phyloP scores from a whole-genome alignment of 2,113 vertebrate genomes.

The Gnathonemus echidnorhynchus region DNA sequence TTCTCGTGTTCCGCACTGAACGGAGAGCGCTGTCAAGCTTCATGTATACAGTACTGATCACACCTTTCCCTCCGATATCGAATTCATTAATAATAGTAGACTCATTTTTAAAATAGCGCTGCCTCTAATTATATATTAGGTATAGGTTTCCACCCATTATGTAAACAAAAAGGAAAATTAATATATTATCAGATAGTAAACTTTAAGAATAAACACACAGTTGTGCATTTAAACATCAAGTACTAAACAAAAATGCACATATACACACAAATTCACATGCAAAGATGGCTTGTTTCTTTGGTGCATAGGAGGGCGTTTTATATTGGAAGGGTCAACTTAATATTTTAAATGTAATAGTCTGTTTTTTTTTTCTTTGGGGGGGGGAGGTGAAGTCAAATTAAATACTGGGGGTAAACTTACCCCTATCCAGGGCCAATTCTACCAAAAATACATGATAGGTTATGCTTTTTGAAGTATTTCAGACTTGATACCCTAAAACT shows the following conservation, averaged over 20 bases:
- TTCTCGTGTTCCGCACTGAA: not conserved
- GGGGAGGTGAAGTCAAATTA: not conserved
- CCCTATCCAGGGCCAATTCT: not conserved
- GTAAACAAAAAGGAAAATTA: not conserved
- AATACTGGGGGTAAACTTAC: not conserved
- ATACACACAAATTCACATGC: not conserved
- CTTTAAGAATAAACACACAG: not conserved
- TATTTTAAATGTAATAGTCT: not conserved
- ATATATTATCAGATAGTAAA: not conserved
- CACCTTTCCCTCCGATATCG: not conserved
- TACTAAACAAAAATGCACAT: not conserved
- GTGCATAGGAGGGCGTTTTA: not conserved
- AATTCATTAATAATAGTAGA: not conserved
- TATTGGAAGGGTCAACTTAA: not conserved
- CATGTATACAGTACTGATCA: not conserved
- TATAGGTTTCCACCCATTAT: not conserved
- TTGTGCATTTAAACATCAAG: not conserved
- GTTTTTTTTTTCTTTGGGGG: no score
- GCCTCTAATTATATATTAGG: not conserved
- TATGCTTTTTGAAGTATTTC: not conserved
- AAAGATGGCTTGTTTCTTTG: not conserved
- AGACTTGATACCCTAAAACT: not conserved
- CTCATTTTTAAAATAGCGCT: not conserved
- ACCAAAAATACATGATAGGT: not conserved
- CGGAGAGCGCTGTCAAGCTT: not conserved